phyloP scores from a whole-genome alignment of 1,140 invertebrate genomes.

The Tetraneura akinire region DNA sequence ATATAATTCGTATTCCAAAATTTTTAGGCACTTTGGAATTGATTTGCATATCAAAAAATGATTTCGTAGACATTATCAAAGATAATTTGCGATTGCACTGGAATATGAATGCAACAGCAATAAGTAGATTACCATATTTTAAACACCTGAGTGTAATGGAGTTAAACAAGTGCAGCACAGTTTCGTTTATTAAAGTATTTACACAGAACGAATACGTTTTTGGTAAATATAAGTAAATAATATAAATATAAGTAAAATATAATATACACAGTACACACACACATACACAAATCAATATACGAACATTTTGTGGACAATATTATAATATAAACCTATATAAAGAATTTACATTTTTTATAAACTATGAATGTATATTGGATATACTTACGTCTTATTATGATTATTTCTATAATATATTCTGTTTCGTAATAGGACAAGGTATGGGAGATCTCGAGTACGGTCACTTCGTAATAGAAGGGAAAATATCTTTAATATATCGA shows the following conservation, averaged over 20 bases:
- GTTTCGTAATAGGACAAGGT: background rate
- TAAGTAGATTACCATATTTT: background rate
- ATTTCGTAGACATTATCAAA: background rate
- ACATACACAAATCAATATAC: no score
- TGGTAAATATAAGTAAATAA: background rate
- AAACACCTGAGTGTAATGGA: background rate
- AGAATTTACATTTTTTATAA: background rate
- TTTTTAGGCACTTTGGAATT: constrained; percentile 7
- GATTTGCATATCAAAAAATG: constrained; percentile 19
- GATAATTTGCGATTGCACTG: background rate
- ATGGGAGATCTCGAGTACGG: background rate
- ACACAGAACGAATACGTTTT: background rate
- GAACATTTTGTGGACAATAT: no score
- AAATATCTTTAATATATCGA: background rate
- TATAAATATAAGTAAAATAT: background rate
- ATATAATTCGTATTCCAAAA: background rate
- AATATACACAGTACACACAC: no score
- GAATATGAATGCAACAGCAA: background rate
- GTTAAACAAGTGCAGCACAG: constrained; percentile 3
- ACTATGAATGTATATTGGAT: no score
- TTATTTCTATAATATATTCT: background rate
- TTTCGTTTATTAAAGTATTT: constrained; percentile 27
- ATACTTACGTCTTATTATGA: no score
- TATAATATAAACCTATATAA: background rate
- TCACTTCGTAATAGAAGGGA: constrained; percentile 3